These are phyloP conservation scores for Cavia aperea DNA, from an alignment of 2,113 vertebrate species.

Conservation along the genomic window DNA sequence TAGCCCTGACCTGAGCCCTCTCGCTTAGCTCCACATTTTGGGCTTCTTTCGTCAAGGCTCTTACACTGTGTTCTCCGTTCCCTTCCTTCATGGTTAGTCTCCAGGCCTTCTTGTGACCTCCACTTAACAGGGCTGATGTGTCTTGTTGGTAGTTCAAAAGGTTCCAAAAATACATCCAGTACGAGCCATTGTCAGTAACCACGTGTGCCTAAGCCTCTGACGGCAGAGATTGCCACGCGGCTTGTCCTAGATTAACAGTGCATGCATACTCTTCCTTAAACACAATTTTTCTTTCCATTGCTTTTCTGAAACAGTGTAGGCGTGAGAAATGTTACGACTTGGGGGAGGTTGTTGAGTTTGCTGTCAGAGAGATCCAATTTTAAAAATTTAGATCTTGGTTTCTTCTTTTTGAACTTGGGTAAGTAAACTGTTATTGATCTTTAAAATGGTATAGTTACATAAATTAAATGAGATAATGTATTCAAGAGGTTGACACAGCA, in stretches of 20 bases:
- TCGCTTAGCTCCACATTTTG: neutral
- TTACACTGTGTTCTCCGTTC: neutral
- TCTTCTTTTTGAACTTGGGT: neutral
- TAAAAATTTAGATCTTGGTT: conserved; percentile 36
- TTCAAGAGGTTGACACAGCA: neutral
- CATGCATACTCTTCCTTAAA: neutral
- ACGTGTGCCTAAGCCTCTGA: neutral
- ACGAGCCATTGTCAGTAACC: neutral
- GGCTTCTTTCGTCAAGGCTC: neutral
- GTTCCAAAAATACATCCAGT: neutral
- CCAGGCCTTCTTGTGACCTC: neutral
- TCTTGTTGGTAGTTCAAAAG: neutral
- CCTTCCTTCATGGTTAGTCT: neutral
- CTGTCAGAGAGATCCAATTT: conserved; percentile 24
- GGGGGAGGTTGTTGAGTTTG: neutral
- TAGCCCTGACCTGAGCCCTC: neutral
- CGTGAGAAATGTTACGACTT: neutral
- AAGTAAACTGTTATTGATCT: conserved; percentile 5
- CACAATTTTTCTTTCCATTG: neutral
- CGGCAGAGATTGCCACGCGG: neutral
- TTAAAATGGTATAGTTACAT: neutral
- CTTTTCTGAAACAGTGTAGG: neutral
- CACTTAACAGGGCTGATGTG: neutral
- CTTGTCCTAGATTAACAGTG: neutral
- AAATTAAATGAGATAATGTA: neutral